These are phyloP conservation scores for Tetragonula clypearis DNA, from an alignment of 1,140 invertebrate genomes.

Conservation along the genomic window DNA sequence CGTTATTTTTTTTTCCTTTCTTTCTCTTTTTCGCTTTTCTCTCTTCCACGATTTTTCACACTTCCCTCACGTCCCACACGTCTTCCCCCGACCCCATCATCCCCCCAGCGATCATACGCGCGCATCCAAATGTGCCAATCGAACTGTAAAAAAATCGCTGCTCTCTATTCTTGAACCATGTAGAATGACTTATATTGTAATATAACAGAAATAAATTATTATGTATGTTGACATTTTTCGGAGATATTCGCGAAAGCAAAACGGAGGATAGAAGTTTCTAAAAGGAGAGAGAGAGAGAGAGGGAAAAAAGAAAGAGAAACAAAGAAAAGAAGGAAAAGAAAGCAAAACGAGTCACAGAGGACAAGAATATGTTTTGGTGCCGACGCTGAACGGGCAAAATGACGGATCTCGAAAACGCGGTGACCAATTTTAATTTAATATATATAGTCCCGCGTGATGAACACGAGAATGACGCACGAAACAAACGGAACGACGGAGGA, in stretches of 20 bases:
- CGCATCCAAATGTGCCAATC: slow-evolving; percentile 43
- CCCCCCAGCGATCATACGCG: slow-evolving; percentile 16
- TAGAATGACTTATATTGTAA: slow-evolving; percentile 68
- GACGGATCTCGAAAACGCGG: slow-evolving; percentile 1
- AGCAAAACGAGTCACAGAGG: not conserved
- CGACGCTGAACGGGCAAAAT: slow-evolving; percentile 39
- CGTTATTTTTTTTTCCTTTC: too few relatives aligned
- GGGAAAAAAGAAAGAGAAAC: not conserved
- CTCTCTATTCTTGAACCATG: slow-evolving; percentile 65
- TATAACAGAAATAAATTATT: slow-evolving; percentile 69
- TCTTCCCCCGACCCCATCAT: slow-evolving; percentile 7
- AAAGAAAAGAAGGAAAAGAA: not conserved
- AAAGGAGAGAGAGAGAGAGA: not conserved
- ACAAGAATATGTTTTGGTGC: slow-evolving; percentile 27
- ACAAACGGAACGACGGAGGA: not conserved
- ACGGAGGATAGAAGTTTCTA: slow-evolving; percentile 39
- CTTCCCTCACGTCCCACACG: too few relatives aligned
- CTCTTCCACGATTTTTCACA: not conserved
- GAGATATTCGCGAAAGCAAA: slow-evolving; percentile 56
- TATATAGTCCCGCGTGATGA: not conserved
- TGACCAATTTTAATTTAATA: slow-evolving; percentile 7
- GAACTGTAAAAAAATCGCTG: slow-evolving; percentile 54
- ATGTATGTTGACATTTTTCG: slow-evolving; percentile 63
- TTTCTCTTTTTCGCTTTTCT: too few relatives aligned
- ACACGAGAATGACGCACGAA: not conserved